A percentile compares a stretch with the other conserved stretches of the same genome.
These are phyloP conservation scores for Enteromius paludinosus DNA, from an alignment of 2,797 vertebrate species.

Conservation along the genomic window DNA sequence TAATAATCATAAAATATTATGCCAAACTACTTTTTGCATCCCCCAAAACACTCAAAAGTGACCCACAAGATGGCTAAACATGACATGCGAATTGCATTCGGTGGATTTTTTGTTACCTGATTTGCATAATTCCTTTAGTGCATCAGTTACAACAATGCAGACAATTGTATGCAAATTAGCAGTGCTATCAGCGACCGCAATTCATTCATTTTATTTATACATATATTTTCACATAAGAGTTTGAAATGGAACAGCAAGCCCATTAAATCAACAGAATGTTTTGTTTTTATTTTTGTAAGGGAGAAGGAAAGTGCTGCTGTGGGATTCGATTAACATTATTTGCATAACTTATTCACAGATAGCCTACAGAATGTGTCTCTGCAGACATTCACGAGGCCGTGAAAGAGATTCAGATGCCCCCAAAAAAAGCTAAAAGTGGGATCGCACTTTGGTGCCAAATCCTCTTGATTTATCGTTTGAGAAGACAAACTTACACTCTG, in stretches of 20 bases:
- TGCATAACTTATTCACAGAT: constrained; percentile 32
- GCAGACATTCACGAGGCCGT: constrained; percentile 2
- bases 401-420: constrained; percentile 12
- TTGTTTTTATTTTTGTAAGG: constrained; percentile 34
- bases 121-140: constrained; percentile 36
- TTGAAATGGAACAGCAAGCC: constrained; percentile 20
- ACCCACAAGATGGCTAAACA: background rate
- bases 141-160: constrained; percentile 4
- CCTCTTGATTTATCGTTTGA: constrained; percentile 32
- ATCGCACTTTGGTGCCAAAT: constrained; percentile 2
- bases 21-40: background rate
- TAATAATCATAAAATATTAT: background rate
- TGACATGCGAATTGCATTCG: background rate
- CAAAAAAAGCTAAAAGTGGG: constrained; percentile 16
- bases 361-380: constrained; percentile 19
- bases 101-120: background rate
- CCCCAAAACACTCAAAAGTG: background rate
- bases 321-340: constrained; percentile 37
- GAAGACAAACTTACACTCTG: constrained; percentile 26
- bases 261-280: constrained; percentile 24
- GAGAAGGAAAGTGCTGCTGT: constrained; percentile 23
- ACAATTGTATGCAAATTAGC: constrained; percentile 22
- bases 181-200: background rate
- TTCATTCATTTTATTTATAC: constrained; percentile 9
- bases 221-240: constrained; percentile 23